Evolutionary conservation across 2,113 vertebrate genomes (phyloP).

Genomic region (Hemiscyllium ocellatum): DNA sequence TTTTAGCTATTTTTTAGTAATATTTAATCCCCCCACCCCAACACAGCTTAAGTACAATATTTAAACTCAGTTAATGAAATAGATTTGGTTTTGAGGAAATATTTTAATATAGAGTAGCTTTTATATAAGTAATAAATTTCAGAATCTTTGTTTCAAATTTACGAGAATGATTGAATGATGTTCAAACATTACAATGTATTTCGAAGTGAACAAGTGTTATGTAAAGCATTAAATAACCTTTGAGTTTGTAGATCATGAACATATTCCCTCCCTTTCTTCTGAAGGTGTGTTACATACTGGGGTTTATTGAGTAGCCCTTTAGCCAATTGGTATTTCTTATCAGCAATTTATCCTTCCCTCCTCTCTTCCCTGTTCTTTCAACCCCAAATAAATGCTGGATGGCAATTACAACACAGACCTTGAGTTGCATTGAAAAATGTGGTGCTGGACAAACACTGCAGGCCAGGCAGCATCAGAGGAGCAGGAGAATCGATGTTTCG

Average conservation of each 20-base stretch:
- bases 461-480: no score
- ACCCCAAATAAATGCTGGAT: background rate
- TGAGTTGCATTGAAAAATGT: background rate
- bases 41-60: background rate
- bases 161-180: background rate
- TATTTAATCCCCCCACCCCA: background rate
- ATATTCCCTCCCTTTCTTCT: background rate
- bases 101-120: background rate
- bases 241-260: background rate
- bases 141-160: background rate
- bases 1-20: background rate
- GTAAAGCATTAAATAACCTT: background rate
- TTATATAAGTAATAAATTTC: background rate
- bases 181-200: background rate
- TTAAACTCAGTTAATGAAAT: background rate
- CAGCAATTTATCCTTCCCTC: background rate
- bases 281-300: background rate
- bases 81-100: background rate
- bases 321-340: background rate
- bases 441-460: no score
- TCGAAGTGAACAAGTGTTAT: background rate
- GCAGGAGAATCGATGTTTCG: no score
- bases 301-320: background rate
- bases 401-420: background rate
- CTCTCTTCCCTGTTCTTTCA: background rate